Evolutionary conservation across 2,113 vertebrate genomes (phyloP), one percentile per base, ranked within the genome.

Genomic region (Pelecanoides urinatrix): DNA sequence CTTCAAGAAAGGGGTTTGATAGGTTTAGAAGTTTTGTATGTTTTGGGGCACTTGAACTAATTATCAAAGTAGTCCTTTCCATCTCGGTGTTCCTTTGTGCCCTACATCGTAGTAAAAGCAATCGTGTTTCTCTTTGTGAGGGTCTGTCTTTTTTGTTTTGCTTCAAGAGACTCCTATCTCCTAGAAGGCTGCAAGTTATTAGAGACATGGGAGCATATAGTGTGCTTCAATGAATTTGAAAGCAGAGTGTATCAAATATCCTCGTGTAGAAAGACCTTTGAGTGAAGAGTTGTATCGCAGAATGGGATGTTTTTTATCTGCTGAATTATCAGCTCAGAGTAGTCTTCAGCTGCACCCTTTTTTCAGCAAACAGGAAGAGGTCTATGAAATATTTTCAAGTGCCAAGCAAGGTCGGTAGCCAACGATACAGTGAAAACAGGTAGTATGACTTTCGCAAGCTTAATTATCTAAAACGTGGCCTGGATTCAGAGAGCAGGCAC

Each of bases 141-240:
- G 70, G 74, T 92, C 80, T 87, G 44, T 87, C 80, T 94, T 91
- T 97, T 91, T 94, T 91, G 89, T 89, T 95, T 86, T 97, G 84
- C 87, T 97, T 96, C 92, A 91, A 85, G 87, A 95, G 91, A 36
- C 70, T 82, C 84, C 84, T 45, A 2, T 92, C 89, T 96, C 81
- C 81, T 97, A 66, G 74, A 94, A 95, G 55, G 84, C 75, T 95
- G 66, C 66, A 70, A 96, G 94, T 94, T 96, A 91, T 91, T 95
- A 93, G 92, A 90, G 73, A 72, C 70, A 32, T 73, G 77, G 94
- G 63, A 96, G 71, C 59, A 25, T 90, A 76, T 62, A 94, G 62
- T 88, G 91, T 86, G 84, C 96, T 94, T 94, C 91, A 93, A 76
- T 94, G 87, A 90, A 95, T 95, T 79, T 96, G 94, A 97, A 96